A percentile compares a stretch with the other conserved stretches of the same genome.
phyloP scores from a whole-genome alignment of 2,113 vertebrate species.

The Gambusia holbrooki region DNA sequence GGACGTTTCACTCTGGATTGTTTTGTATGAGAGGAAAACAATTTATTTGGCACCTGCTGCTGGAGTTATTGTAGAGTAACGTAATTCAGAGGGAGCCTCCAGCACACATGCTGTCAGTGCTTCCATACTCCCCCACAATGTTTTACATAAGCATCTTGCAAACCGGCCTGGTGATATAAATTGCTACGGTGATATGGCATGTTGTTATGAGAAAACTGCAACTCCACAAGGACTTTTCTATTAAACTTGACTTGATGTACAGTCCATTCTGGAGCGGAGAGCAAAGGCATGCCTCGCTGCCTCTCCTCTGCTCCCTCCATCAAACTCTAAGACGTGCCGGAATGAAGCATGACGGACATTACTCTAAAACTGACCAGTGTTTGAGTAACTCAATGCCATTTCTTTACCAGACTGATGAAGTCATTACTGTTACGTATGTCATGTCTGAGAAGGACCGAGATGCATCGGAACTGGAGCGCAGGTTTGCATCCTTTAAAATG shows the following conservation, averaged over 20 bases:
- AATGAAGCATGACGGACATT: slow-evolving; percentile 1
- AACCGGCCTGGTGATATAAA: neutral
- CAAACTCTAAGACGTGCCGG: neutral
- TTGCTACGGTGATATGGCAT: neutral
- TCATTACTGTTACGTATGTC: neutral
- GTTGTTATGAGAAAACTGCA: neutral
- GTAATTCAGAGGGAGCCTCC: neutral
- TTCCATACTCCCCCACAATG: neutral
- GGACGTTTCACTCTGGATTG: neutral
- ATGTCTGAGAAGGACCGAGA: neutral
- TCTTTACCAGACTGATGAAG: slow-evolving; percentile 6
- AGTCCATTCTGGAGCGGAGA: neutral
- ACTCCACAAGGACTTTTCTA: neutral
- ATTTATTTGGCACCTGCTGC: neutral
- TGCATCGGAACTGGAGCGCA: neutral
- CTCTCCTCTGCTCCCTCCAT: neutral
- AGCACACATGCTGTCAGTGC: neutral
- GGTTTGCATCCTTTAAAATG: neutral
- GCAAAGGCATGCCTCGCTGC: neutral
- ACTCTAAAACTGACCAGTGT: neutral
- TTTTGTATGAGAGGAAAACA: neutral
- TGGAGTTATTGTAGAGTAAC: neutral
- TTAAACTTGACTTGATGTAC: slow-evolving; percentile 3
- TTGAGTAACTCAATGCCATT: neutral
- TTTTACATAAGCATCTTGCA: neutral